Conservation (phyloP, 2,888 invertebrate species). For the Drosophila incognita region DNA sequence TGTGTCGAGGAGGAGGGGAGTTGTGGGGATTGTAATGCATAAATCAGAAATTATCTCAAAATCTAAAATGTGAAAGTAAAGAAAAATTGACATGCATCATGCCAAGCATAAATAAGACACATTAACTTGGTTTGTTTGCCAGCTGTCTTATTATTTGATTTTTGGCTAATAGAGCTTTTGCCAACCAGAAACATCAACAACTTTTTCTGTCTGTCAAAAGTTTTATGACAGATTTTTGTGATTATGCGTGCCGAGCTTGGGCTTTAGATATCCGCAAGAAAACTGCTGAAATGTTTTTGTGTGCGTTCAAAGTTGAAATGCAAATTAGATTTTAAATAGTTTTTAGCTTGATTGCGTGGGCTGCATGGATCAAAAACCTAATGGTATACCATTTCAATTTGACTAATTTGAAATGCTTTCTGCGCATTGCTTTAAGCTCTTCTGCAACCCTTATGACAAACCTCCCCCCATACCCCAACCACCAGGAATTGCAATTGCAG, state of each 20-base stretch:
- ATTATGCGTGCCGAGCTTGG: slow-evolving; percentile 54
- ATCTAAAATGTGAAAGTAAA: slow-evolving; percentile 15
- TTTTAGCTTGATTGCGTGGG: slow-evolving; percentile 61
- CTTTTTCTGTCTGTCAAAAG: slow-evolving; percentile 67
- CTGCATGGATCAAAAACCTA: slow-evolving; percentile 59
- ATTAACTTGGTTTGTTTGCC: slow-evolving; percentile 58
- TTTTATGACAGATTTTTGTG: slow-evolving; percentile 73
- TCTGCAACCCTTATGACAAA: slow-evolving; percentile 23
- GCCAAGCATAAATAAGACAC: slow-evolving; percentile 69
- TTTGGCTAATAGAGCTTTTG: slow-evolving; percentile 47
- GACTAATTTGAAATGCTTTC: slow-evolving; percentile 59
- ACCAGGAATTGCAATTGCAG: neutral
- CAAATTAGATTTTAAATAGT: slow-evolving; percentile 79
- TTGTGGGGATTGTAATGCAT: slow-evolving; percentile 38
- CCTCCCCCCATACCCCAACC: neutral
- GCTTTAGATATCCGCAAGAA: slow-evolving; percentile 19
- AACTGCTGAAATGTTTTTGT: slow-evolving; percentile 45
- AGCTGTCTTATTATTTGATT: slow-evolving; percentile 38
- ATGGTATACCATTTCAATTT: slow-evolving; percentile 67
- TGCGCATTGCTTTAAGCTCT: slow-evolving; percentile 28
- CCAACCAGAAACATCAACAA: slow-evolving; percentile 30
- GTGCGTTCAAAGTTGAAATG: slow-evolving; percentile 53
- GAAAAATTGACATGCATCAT: slow-evolving; percentile 62
- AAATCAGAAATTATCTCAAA: slow-evolving; percentile 20
- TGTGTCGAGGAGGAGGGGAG: slow-evolving; percentile 2